Conservation (phyloP, 35 echinoderm and acorn worm species). For the Ophiothrix spiculata region DNA sequence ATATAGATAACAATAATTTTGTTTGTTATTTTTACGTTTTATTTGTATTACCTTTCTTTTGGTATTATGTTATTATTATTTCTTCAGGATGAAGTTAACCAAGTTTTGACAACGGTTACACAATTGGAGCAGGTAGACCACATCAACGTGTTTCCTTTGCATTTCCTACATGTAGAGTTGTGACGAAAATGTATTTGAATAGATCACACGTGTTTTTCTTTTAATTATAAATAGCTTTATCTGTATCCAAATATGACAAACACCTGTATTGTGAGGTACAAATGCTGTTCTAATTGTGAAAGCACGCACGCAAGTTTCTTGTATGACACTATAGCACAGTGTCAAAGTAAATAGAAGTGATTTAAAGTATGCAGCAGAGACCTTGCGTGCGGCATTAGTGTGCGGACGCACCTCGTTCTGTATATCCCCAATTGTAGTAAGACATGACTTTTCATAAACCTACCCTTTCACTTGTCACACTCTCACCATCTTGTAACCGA, state of each 20-base stretch:
- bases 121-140: slow-evolving; percentile 30
- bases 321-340: background rate
- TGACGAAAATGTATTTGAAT: background rate
- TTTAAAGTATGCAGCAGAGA: no score
- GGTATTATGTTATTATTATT: slow-evolving; percentile 1
- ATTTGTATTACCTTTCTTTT: background rate
- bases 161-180: background rate
- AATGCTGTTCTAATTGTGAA: no score
- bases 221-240: no score
- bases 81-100: slow-evolving; percentile 32
- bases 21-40: background rate
- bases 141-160: no score
- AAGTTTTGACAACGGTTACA: slow-evolving; percentile 20
- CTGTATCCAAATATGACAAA: no score
- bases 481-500: background rate
- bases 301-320: background rate
- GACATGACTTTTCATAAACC: background rate
- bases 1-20: no score
- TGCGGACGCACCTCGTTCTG: background rate
- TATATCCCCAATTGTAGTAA: slow-evolving; percentile 8
- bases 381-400: background rate
- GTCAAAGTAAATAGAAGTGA: no score
- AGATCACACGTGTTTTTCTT: no score
- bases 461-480: background rate
- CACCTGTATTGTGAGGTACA: no score